Percentiles rank a stretch among this genome's conserved stretches.
phyloP scores from a whole-genome alignment of 2,113 vertebrate genomes.

The Otolemur garnettii region DNA sequence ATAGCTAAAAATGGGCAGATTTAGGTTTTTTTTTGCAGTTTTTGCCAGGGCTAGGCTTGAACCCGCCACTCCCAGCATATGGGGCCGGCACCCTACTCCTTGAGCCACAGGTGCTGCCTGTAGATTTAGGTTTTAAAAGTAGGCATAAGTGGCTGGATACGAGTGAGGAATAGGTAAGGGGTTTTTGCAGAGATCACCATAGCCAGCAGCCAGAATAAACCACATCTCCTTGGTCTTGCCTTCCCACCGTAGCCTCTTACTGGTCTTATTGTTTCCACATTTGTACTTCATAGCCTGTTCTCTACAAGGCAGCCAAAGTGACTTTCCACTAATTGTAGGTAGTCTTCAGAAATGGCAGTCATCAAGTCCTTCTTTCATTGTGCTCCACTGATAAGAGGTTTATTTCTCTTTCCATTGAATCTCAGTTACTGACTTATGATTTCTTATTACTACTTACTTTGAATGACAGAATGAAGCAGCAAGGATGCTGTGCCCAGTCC shows the following conservation, averaged over 20 bases:
- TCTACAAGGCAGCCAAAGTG: neutral
- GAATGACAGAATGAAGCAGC: neutral
- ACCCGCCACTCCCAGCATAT: too few species aligned
- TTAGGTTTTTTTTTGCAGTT: neutral
- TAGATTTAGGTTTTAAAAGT: conserved; percentile 63
- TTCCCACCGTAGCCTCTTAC: neutral
- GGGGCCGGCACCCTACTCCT: too few species aligned
- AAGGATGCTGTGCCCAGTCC: neutral
- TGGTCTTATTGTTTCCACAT: neutral
- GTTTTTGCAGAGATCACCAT: too few species aligned
- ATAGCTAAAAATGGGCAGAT: conserved; percentile 15
- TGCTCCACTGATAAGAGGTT: neutral
- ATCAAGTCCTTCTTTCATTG: neutral
- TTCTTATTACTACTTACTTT: neutral
- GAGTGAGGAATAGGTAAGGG: neutral
- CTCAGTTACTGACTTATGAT: neutral
- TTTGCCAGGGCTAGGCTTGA: too few species aligned
- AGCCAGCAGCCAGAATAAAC: neutral
- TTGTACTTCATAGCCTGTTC: neutral
- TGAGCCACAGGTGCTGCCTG: too few species aligned
- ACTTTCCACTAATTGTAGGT: neutral
- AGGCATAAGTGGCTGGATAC: neutral
- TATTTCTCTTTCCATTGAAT: neutral
- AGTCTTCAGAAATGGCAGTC: neutral
- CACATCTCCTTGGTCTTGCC: neutral